phyloP scores from a whole-genome alignment of 2,888 invertebrate genomes.

The Helleia helle region DNA sequence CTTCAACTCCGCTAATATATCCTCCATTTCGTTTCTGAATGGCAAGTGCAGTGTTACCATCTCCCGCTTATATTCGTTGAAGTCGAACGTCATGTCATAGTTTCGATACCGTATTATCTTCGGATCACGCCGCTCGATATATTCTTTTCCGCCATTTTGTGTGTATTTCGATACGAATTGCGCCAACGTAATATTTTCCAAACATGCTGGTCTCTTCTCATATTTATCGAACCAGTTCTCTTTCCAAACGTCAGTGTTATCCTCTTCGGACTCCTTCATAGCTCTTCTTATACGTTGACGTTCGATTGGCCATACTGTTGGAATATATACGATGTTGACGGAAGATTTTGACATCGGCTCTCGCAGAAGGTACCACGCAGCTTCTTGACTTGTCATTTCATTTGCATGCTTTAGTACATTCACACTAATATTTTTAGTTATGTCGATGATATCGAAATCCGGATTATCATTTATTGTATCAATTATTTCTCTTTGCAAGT shows the following conservation, averaged over 20 bases:
- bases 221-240: constrained; percentile 43
- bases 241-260: constrained; percentile 37
- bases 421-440: constrained; percentile 17
- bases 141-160: constrained; percentile 21
- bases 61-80: constrained; percentile 34
- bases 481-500: constrained; percentile 28
- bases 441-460: constrained; percentile 14
- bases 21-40: constrained; percentile 35
- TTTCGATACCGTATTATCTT: constrained; percentile 34
- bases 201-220: constrained; percentile 33
- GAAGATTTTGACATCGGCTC: constrained; percentile 20
- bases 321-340: constrained; percentile 15
- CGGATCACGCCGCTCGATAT: constrained; percentile 21
- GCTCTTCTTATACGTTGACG: constrained; percentile 28
- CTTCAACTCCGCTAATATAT: constrained; percentile 24
- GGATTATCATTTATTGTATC: constrained; percentile 20
- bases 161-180: constrained; percentile 36
- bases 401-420: constrained; percentile 27
- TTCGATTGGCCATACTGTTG: constrained; percentile 29
- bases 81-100: constrained; percentile 33
- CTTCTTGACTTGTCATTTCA: constrained; percentile 38
- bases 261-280: constrained; percentile 31
- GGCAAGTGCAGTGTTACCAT: constrained; percentile 37
- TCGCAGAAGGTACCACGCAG: constrained; percentile 22
- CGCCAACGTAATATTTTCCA: constrained; percentile 31